Conservation (phyloP, 1,140 invertebrate genomes). For the Caenorhabditis brenneri region DNA sequence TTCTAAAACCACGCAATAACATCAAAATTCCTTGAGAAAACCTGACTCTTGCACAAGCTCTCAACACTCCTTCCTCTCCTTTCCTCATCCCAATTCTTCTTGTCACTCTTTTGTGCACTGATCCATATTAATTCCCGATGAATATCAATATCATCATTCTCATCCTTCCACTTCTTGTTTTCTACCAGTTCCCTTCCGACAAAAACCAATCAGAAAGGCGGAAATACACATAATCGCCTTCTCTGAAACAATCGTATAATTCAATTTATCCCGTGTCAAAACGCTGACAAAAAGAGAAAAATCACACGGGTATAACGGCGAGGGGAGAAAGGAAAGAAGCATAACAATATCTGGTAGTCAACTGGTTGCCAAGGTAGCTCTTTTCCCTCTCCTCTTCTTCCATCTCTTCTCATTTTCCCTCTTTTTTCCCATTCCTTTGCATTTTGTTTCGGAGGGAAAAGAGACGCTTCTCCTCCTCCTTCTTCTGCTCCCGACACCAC, state of each 20-base stretch:
- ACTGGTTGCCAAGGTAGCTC: not conserved
- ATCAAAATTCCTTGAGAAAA: too few species aligned
- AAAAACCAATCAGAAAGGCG: not conserved
- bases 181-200: too few species aligned
- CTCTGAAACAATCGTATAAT: not conserved
- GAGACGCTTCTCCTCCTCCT: not conserved
- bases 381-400: not conserved
- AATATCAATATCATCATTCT: not conserved
- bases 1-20: too few species aligned
- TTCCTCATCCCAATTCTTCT: too few species aligned
- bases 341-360: slow-evolving; percentile 27
- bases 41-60: too few species aligned
- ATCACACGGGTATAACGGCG: too few species aligned
- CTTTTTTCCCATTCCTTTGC: slow-evolving; percentile 7
- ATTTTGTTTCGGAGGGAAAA: not conserved
- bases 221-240: not conserved
- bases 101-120: too few species aligned
- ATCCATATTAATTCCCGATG: too few species aligned
- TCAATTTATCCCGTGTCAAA: not conserved
- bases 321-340: not conserved
- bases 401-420: not conserved
- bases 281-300: not conserved
- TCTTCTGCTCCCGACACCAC: too few species aligned
- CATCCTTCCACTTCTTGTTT: not conserved
- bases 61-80: too few species aligned